Conservation (phyloP, 92 coral and sea anemone species). For the Scolanthus callimorphus region DNA sequence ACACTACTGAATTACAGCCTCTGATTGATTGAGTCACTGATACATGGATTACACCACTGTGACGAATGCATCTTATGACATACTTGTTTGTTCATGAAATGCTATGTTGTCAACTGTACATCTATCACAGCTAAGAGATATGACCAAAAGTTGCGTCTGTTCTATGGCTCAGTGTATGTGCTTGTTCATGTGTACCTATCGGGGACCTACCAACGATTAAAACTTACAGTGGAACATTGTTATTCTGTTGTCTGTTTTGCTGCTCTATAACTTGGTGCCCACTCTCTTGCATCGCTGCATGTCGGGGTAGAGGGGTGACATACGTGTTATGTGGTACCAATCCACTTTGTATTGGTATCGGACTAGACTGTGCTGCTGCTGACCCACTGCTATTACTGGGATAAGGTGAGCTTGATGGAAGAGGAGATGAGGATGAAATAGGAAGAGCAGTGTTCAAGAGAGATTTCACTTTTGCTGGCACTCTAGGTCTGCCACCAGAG, state of each 20-base stretch:
- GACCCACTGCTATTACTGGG: constrained; percentile 9
- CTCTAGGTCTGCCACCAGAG: neutral
- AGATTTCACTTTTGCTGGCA: neutral
- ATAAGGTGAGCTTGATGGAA: constrained; percentile 8
- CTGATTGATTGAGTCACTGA: too few species aligned
- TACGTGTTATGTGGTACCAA: constrained; percentile 28
- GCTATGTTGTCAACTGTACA: too few species aligned
- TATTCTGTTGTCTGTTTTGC: constrained; percentile 25
- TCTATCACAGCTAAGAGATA: too few species aligned
- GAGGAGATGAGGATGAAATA: constrained; percentile 1
- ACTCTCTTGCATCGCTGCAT: constrained; percentile 54
- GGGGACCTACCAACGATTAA: neutral
- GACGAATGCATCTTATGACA: too few species aligned
- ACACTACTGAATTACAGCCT: too few species aligned
- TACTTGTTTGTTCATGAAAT: too few species aligned
- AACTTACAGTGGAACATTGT: constrained; percentile 78
- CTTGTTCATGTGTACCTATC: too few species aligned
- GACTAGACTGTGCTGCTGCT: constrained; percentile 20
- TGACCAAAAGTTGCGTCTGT: too few species aligned
- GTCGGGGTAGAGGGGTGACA: constrained; percentile 68
- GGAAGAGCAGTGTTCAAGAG: constrained; percentile 1
- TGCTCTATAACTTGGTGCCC: constrained; percentile 33
- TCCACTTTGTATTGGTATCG: constrained; percentile 47
- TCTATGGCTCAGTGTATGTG: too few species aligned
- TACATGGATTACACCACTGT: too few species aligned